phyloP scores from a whole-genome alignment of 2,113 vertebrate genomes.

The Dolichotis patagonum region DNA sequence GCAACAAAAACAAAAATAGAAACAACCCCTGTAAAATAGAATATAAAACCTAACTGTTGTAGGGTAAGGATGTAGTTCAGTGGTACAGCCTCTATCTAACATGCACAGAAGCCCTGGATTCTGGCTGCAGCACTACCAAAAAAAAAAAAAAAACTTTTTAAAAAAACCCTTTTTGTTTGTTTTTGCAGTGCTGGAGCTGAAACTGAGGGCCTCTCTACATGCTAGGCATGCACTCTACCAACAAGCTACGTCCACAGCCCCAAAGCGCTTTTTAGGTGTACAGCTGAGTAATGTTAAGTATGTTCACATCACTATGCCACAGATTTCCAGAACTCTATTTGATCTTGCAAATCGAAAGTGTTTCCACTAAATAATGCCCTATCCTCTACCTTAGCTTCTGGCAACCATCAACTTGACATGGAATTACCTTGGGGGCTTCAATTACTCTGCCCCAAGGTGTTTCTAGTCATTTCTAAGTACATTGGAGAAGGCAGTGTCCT shows the following conservation, averaged over 20 bases:
- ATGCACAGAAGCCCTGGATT: background rate
- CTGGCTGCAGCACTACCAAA: background rate
- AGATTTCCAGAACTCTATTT: background rate
- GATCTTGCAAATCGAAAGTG: background rate
- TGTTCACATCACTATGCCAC: background rate
- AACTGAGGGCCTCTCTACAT: background rate
- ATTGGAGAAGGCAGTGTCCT: background rate
- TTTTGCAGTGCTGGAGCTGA: background rate
- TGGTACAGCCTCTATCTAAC: background rate
- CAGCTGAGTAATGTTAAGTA: background rate
- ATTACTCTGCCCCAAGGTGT: background rate
- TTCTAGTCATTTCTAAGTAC: background rate
- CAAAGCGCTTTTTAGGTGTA: background rate
- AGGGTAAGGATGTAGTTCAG: background rate
- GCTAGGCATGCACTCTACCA: background rate
- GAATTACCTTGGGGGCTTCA: background rate
- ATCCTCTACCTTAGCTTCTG: background rate
- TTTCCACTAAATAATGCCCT: background rate
- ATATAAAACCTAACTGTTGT: background rate
- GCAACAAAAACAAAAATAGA: background rate
- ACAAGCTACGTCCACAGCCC: background rate
- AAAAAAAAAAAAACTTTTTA: background rate
- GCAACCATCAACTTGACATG: background rate
- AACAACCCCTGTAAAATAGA: background rate
- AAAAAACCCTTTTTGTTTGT: background rate